phyloP scores from a whole-genome alignment of 92 coral and sea anemone genomes.

The Umimayanthus chanpuru region DNA sequence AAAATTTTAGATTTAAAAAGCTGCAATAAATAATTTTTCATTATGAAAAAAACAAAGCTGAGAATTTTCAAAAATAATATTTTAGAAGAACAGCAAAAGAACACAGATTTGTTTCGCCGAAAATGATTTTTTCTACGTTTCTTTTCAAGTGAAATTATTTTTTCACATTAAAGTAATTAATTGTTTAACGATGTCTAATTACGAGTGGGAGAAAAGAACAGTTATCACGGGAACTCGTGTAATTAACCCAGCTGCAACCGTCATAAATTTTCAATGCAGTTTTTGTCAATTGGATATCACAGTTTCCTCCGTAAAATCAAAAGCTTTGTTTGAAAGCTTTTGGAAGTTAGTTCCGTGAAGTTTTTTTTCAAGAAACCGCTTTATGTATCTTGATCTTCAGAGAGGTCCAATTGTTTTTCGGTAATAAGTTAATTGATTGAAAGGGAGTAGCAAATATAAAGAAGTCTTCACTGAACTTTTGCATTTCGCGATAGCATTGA shows the following conservation, averaged over 20 bases:
- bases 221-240: slow-evolving; percentile 21
- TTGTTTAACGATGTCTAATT: slow-evolving; percentile 19
- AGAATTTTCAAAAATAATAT: neutral
- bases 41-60: neutral
- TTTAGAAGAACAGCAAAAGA: neutral
- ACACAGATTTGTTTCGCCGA: neutral
- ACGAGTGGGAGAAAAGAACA: neutral
- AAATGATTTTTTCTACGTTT: neutral
- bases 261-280: neutral
- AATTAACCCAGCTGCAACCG: slow-evolving; percentile 16
- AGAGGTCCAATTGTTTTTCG: slow-evolving; percentile 2
- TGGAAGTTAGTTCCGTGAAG: slow-evolving; percentile 8
- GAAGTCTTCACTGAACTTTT: neutral
- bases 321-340: slow-evolving; percentile 6
- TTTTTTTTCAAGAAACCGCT: slow-evolving; percentile 7
- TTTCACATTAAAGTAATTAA: slow-evolving; percentile 5
- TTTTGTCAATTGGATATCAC: slow-evolving; percentile 13
- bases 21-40: neutral
- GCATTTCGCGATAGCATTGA: neutral
- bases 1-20: neutral
- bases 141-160: neutral
- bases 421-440: slow-evolving; percentile 12
- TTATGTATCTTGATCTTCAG: slow-evolving; percentile 27
- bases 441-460: slow-evolving; percentile 7
- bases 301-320: slow-evolving; percentile 18